Base-by-base conservation (phyloP, 2,888 invertebrate species). In the Drosophila quinaria region DNA sequence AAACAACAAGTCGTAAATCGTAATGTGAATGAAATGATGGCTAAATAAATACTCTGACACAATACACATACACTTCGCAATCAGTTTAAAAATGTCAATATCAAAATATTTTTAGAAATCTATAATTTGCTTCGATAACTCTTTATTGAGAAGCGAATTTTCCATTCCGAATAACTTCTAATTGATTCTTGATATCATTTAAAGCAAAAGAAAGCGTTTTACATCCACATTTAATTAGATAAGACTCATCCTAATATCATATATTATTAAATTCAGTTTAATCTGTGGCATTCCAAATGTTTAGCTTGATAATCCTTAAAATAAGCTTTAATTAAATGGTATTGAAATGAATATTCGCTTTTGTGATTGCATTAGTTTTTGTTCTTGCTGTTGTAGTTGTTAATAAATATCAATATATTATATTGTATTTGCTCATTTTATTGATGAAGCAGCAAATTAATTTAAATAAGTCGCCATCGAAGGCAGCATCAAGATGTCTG, bases 371-470 rank as follows among this genome's bases (percentile, higher is more conserved):
- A 50, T 59, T 49, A 42, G 41, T 22, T 15, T 41, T 33, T 55
- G 35, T 13, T 35, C 25, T 31, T 33, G 29, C 19, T 50, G 17
- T 31, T 15, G 35, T 35, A 13, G 35, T 35, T 35, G 35, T 37
- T n/a, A 29, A 29, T 29, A 29, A 29, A 62, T 47, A 46, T 54
- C 10, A 19, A 46, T 54, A 61, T 39, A 54, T 63, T 54, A 61
- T 39, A 54, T 63, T 54, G 56, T 33, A 50, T 63, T 59, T 49
- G 46, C 31, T 37, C 17, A 59, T 66, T 56, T 31, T 46, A 75
- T 72, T 77, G 75, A 77, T 69, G 58, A 62, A 69, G 55, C 58
- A 49, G 60, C 66, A 62, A 78, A 76, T 76, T 76, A 70, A 76
- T 78, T 78, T 73, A 76, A 73, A 75, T 67, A 68, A 67, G 55